Conservation (phyloP, 2,888 invertebrate genomes). For the Seira sanloemensis region DNA sequence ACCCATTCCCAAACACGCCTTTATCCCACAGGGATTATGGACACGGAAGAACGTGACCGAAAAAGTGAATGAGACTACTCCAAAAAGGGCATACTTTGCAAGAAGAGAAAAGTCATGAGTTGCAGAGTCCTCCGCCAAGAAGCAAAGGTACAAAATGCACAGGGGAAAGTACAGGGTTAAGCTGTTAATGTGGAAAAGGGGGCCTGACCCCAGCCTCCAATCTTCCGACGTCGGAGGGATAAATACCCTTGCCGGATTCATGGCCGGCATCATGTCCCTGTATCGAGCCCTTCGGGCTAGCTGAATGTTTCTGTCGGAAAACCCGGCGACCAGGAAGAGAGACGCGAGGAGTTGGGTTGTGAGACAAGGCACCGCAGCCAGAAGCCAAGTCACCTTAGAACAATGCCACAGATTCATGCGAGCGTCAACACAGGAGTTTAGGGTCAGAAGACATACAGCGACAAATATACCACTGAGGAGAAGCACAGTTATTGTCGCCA, state of each 20-base stretch:
- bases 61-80: constrained; percentile 52
- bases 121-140: constrained; percentile 52
- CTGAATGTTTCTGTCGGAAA: constrained; percentile 16
- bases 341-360: constrained; percentile 23
- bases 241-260: too few relatives aligned
- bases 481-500: constrained; percentile 51
- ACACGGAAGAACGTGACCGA: constrained; percentile 62
- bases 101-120: constrained; percentile 49
- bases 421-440: constrained; percentile 9
- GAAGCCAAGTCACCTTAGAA: constrained; percentile 57
- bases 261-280: too few relatives aligned
- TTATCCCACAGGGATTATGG: constrained; percentile 54
- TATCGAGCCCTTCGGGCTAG: background rate
- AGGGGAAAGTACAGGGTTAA: constrained; percentile 57
- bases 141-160: constrained; percentile 46
- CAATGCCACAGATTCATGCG: constrained; percentile 42
- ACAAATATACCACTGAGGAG: constrained; percentile 49
- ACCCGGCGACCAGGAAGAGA: constrained; percentile 43
- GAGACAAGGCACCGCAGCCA: constrained; percentile 53
- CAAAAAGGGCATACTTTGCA: constrained; percentile 53
- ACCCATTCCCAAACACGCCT: constrained; percentile 60
- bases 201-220: background rate
- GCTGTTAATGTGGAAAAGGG: constrained; percentile 49
- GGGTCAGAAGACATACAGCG: constrained; percentile 44
- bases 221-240: constrained; percentile 2